Evolutionary conservation across 2,797 vertebrate genomes (phyloP), one percentile per base, ranked within the genome.

Genomic region (Mergus octosetaceus): DNA sequence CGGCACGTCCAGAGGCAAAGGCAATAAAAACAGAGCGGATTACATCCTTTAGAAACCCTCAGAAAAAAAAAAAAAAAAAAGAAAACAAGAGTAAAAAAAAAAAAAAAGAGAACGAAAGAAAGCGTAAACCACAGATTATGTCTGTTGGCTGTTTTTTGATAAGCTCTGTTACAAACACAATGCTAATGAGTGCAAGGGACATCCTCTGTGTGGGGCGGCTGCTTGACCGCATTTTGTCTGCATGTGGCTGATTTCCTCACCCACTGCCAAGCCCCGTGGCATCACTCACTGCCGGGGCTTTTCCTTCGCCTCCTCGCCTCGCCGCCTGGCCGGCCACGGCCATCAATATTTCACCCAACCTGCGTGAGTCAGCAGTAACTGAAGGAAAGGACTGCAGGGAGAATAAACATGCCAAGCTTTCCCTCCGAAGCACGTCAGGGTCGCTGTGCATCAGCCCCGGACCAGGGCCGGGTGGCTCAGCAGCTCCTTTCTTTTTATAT

Each of bases 101-200:
- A 45, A 51, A 73, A 56, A 39, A 6, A 2, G 5, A 56, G 75
- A 78, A 70, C 43, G 54, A 93, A 95, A 95, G 87, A 94, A 96
- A 92, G 86, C 56, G 2, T 79, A 96, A 97, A 94, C 93, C 96
- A 96, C 96, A 96, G 96, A 96, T 96, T 96, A 96, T 94, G 92
- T 96, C 96, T 97, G 95, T 96, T 97, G 96, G 94, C 96, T 96
- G 88, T 97, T 96, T 96, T 95, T 93, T 97, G 96, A 97, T 97
- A 97, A 97, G 91, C 91, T 89, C 69, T 38, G 92, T 94, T 96
- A 87, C 93, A 97, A 96, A 94, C 93, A 95, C 93, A 94, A 93
- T 95, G 86, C 90, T 97, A 94, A 97, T 96, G 93, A 97, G 94
- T 5, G 68, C 77, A 45, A 97, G 94, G 94, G 85, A 97, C 94